Base-by-base conservation (phyloP, 2,888 invertebrate species). In the Vannuccia rotundouncinata region DNA sequence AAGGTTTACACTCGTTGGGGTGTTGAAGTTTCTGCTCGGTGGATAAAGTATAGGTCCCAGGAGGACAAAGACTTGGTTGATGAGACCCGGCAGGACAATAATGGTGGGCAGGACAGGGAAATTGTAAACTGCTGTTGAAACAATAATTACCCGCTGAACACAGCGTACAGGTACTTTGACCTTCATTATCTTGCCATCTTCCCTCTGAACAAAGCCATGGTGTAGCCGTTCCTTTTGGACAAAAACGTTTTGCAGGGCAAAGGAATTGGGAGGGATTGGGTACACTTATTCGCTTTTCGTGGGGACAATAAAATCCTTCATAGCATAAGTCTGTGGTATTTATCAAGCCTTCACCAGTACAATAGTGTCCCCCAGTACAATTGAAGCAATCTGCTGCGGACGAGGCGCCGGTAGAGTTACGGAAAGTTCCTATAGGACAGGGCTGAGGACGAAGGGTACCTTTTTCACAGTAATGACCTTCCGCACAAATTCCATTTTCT, bases 181-280 rank as follows among this genome's bases (percentile, higher is more conserved):
- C 22, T 10, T 13, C 27, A 5, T 5, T 5, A 73, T n/a, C 22
- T n/a, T 10, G 22, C 10, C 5, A 73, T 27, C n/a, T 5, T 5
- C 74, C 74, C 5, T 5, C 74, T 10, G 5, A 10, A n/a, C 74
- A 73, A 13, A 5, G 10, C 22, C 85, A 80, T 5, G 85, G 82
- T 0, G 83, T 82, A 75, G 83, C 84, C 0, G 83, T 82, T 17
- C 85, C 86, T 0, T 80, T 82, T 0, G 85, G 85, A 81, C 87
- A 87, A 81, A 84, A 85, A 81, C 86, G 85, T 17, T 86, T 86
- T 29, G 85, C 81, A 0, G 85, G 86, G 79, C 87, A 87, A 5
- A 22, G 10, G n/a, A 5, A 10, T 10, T n/a, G 5, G 5, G 74
- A n/a, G 5, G 74, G 74, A 5, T n/a, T 22, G 29, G 10, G 10